These are phyloP conservation scores for Chitala chitala DNA, from an alignment of 2,113 vertebrate genomes.

Conservation along the genomic window DNA sequence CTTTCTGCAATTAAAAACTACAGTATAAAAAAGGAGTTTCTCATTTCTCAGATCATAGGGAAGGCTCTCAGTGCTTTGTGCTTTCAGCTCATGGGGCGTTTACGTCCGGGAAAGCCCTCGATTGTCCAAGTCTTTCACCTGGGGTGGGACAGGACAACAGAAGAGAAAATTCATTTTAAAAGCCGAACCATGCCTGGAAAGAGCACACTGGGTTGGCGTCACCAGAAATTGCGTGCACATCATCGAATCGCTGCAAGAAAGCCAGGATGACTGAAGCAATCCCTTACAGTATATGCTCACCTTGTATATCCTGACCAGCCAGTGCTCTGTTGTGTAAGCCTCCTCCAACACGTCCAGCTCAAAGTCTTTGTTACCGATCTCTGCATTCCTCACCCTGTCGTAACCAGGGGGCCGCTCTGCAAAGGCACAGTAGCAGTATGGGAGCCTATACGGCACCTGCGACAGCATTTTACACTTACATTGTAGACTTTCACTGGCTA, in stretches of 20 bases:
- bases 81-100: constrained; percentile 38
- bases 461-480: not conserved
- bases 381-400: constrained; percentile 91
- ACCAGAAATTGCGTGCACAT: not conserved
- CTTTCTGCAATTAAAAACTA: constrained; percentile 66
- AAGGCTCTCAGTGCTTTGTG: constrained; percentile 73
- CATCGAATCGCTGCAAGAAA: not conserved
- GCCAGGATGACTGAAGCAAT: not conserved
- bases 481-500: not conserved
- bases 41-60: constrained; percentile 59
- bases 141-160: constrained; percentile 19
- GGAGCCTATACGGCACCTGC: not conserved
- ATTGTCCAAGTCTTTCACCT: constrained; percentile 98
- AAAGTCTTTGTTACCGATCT: constrained; percentile 98
- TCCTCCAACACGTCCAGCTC: constrained; percentile 96
- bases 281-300: constrained; percentile 48
- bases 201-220: no score
- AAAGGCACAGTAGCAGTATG: not conserved
- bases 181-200: no score
- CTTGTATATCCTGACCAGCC: constrained; percentile 99
- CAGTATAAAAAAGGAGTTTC: constrained; percentile 66
- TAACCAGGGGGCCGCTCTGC: constrained; percentile 95
- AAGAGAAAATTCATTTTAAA: not conserved
- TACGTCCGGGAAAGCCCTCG: constrained; percentile 93
- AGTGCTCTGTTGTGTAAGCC: constrained; percentile 96